phyloP scores from a whole-genome alignment of 2,113 vertebrate genomes.

The Emydura subglobosa region DNA sequence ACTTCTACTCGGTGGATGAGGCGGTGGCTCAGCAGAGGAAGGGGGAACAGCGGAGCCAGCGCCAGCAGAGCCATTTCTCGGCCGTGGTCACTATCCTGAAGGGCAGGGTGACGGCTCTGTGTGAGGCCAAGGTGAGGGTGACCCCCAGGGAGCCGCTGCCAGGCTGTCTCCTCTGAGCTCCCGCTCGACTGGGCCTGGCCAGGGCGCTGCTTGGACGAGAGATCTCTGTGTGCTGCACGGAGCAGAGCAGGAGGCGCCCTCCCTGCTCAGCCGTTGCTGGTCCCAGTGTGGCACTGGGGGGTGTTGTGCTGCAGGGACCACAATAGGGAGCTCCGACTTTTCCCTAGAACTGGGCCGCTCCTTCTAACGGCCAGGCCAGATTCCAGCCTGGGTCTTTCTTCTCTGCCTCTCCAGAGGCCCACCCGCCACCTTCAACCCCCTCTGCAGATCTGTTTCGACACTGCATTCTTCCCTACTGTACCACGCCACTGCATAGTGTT shows the following conservation, averaged over 20 bases:
- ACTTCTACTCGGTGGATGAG: conserved; percentile 81
- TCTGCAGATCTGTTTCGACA: background rate
- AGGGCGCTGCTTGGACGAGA: background rate
- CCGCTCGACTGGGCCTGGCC: too few species aligned
- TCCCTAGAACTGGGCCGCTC: background rate
- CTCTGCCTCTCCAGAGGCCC: background rate
- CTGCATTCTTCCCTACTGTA: background rate
- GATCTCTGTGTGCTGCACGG: background rate
- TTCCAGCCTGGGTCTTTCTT: too few species aligned
- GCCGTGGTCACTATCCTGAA: conserved; percentile 84
- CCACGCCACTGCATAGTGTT: background rate
- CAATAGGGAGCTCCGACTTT: background rate
- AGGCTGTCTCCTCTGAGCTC: background rate
- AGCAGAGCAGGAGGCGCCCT: background rate
- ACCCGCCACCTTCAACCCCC: background rate
- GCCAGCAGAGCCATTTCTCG: conserved; percentile 85
- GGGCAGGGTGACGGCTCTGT: conserved; percentile 87
- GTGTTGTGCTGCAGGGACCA: background rate
- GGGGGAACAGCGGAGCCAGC: conserved; percentile 60
- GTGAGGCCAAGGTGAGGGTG: conserved; percentile 86
- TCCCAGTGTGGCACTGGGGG: background rate
- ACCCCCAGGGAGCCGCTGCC: too few species aligned
- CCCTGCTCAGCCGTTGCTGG: background rate
- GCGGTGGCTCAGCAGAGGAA: conserved; percentile 40
- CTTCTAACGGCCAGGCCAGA: background rate